Evolutionary conservation across 2,797 vertebrate species (phyloP), one percentile per base, ranked within the genome.

Genomic region (Sebastes hopkinsi): DNA sequence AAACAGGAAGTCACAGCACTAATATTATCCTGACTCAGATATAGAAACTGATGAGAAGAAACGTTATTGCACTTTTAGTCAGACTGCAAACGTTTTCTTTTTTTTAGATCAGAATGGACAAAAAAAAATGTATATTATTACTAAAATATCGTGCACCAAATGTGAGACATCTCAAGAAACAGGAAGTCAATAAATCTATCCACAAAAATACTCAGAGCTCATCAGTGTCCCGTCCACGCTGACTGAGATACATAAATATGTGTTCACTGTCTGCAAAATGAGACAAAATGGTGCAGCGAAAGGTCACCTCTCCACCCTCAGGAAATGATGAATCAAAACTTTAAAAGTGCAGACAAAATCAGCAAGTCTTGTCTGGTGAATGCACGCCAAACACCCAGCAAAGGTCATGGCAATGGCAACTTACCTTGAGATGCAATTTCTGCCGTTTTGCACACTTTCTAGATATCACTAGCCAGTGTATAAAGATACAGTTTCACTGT

Each of bases 1-100:
- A 86, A 92, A 80, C 87, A 91, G 92, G 92, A 94, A 92, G 91
- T 91, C 23, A 3, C 71, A 79, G 76, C 58, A 77, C 85, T 86
- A 90, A 92, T 89, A 87, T 90, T 82, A 88, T 82, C 83, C 77
- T 77, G 50, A 76, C 62, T 79, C 72, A 78, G 69, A 88, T 78
- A 75, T 58, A 86, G 77, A 79, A 13, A n/a, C 73, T 58, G 55
- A 75, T 61, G 72, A 82, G 14, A 76, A 72, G 54, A 79, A 79
- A 72, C 61, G 58, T 23, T 71, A 62, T 6, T 38, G 6, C 60
- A 73, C 30, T 55, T 82, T 80, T 27, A 50, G 52, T 58, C 55
- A 34, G n/a, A 42, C 42, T 2, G 23, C 30, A 73, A 23, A 36
- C 5, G 1, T 42, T 42, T 42, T 42, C 16, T 42, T 0, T 38